Base-by-base conservation (phyloP, 2,113 vertebrate genomes). In the Ia io region DNA sequence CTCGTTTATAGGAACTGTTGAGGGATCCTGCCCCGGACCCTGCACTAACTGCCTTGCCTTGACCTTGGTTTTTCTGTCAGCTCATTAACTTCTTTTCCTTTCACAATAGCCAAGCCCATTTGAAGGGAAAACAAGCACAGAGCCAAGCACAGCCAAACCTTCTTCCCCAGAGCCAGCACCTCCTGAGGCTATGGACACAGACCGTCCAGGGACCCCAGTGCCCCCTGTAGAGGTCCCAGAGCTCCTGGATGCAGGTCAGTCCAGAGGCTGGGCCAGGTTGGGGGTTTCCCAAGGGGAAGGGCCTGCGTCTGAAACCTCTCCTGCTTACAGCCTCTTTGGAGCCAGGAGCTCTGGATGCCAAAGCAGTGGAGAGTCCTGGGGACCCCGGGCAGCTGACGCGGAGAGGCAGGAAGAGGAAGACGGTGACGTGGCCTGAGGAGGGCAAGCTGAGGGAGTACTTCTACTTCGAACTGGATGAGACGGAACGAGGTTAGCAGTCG, bases 401-500 rank as follows among this genome's bases (percentile, higher is more conserved):
- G 92, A 99, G 99, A 88, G 99, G 99, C 28, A 99, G 99, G 96
- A 99, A 99, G 96, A 99, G 99, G 98, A 99, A 99, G 71, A 99
- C 98, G 0, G 99, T 99, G 79, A 99, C 98, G 5, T 99, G 99
- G 99, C 99, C 99, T 0, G 99, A 99, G 53, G 99, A 99, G 93
- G 98, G 98, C 65, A 98, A 98, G 53, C 99, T 99, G 14, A 98
- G 99, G 83, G 98, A 99, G 12, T 99, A 99, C 32, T 99, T 99
- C 98, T 99, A 99, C 97, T 99, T 99, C 23, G 99, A 99, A 94
- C 96, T 99, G 83, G 99, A 99, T 28, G 99, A 99, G 98, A 99
- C 99, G 0, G 99, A 99, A 88, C 97, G 99, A 98, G 99, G 99
- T 99, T 87, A 94, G 93, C 1, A 10, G 25, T 70, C 13, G 1